Evolutionary conservation across 2,113 vertebrate genomes (phyloP).

Genomic region (Mesitornis unicolor): DNA sequence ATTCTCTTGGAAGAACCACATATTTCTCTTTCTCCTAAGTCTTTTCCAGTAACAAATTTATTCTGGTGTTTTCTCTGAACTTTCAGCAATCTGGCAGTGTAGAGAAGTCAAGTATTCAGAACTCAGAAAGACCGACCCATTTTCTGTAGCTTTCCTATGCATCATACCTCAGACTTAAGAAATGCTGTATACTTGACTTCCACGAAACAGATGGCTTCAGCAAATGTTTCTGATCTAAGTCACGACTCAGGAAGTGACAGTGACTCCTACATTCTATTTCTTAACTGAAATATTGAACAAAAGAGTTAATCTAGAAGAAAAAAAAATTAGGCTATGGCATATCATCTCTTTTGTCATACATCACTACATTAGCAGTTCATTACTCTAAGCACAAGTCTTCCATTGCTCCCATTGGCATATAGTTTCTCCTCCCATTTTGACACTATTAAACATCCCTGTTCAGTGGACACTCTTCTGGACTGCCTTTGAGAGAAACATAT

Average conservation of each 20-base stretch:
- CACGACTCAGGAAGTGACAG: neutral
- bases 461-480: neutral
- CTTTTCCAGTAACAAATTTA: neutral
- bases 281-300: neutral
- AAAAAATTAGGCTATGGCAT: neutral
- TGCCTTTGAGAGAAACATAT: neutral
- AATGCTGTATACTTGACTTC: neutral
- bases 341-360: neutral
- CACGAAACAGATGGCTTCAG: constrained; percentile 10
- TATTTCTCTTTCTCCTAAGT: neutral
- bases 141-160: neutral
- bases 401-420: neutral
- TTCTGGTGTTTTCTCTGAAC: neutral
- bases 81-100: neutral
- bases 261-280: neutral
- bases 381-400: neutral
- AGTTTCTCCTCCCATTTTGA: neutral
- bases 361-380: neutral
- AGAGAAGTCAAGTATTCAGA: neutral
- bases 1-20: neutral
- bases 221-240: constrained; percentile 5
- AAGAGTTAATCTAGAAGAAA: neutral
- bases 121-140: neutral
- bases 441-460: neutral
- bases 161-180: neutral